Evolutionary conservation across 2,888 invertebrate genomes (phyloP).

Genomic region (Teleogryllus oceanicus): DNA sequence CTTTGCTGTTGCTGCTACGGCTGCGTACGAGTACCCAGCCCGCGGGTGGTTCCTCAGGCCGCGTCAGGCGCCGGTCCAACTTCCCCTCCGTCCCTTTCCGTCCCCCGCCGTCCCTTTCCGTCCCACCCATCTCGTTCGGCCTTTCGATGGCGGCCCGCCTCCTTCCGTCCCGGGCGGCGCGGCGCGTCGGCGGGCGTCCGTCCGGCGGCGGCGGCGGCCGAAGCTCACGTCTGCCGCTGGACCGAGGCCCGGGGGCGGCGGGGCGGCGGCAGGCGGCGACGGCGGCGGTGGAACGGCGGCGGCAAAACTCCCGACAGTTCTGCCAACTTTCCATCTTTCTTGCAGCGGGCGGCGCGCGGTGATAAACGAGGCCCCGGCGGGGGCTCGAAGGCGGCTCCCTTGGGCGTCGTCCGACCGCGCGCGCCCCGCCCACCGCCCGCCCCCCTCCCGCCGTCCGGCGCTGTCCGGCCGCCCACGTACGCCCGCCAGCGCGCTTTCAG

Average conservation of each 20-base stretch:
- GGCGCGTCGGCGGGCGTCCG: too few species aligned
- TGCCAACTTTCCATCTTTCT: constrained; percentile 18
- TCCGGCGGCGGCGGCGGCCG: neutral
- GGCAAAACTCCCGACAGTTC: constrained; percentile 1
- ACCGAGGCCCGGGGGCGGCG: neutral
- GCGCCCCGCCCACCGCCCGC: neutral
- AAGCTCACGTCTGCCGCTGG: neutral
- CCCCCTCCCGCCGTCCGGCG: neutral
- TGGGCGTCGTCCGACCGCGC: neutral
- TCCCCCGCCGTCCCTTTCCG: too few species aligned
- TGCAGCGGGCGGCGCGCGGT: neutral
- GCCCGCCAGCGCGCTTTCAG: too few species aligned
- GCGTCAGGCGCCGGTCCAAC: too few species aligned
- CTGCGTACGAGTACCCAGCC: too few species aligned
- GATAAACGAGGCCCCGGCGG: constrained; percentile 18
- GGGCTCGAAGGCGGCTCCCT: neutral
- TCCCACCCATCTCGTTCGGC: too few species aligned
- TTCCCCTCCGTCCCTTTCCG: too few species aligned
- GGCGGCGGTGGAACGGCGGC: neutral
- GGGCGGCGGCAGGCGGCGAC: neutral
- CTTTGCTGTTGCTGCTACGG: too few species aligned
- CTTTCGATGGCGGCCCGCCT: too few species aligned
- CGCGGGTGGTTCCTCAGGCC: too few species aligned
- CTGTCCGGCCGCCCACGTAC: neutral
- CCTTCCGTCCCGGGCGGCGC: too few species aligned